Percentiles rank a stretch among this genome's conserved stretches.
Conservation (phyloP, 2,888 invertebrate genomes). For the Microplitis deprimator region DNA sequence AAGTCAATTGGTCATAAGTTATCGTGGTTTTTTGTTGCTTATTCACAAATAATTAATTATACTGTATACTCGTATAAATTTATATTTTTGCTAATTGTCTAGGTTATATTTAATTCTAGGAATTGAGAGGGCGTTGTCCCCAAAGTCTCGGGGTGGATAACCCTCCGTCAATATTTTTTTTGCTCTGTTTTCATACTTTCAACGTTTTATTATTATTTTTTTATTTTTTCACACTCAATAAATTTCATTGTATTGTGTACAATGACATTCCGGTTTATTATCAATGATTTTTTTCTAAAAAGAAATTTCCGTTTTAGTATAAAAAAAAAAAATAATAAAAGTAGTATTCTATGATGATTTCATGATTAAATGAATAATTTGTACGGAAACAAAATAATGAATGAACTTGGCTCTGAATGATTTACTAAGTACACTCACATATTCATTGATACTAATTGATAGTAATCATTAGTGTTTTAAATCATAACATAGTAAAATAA, state of each 20-base stretch:
- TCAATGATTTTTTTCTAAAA: constrained; percentile 24
- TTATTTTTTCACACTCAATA: constrained; percentile 17
- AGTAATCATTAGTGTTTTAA: not conserved
- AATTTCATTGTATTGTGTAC: constrained; percentile 7
- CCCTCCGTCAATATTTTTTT: constrained; percentile 16
- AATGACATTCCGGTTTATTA: constrained; percentile 24
- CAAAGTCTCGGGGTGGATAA: constrained; percentile 28
- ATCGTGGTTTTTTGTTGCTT: not conserved
- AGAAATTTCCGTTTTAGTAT: constrained; percentile 6
- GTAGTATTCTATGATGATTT: not conserved
- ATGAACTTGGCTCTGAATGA: not conserved
- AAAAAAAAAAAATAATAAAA: not conserved
- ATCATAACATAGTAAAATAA: not conserved
- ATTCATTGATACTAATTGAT: constrained; percentile 9
- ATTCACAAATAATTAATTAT: not conserved
- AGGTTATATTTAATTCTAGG: constrained; percentile 13
- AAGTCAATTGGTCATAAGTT: constrained; percentile 7
- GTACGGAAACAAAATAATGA: constrained; percentile 4
- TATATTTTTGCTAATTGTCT: not conserved
- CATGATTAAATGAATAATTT: not conserved
- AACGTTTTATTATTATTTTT: not conserved
- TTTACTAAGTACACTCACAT: constrained; percentile 10
- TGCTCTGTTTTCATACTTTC: not conserved
- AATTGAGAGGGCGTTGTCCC: constrained; percentile 40
- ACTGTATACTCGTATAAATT: not conserved